Percentiles rank a stretch among this genome's conserved stretches.
These are phyloP conservation scores for Papilio dardanus DNA, from an alignment of 1,140 invertebrate genomes.

Conservation along the genomic window DNA sequence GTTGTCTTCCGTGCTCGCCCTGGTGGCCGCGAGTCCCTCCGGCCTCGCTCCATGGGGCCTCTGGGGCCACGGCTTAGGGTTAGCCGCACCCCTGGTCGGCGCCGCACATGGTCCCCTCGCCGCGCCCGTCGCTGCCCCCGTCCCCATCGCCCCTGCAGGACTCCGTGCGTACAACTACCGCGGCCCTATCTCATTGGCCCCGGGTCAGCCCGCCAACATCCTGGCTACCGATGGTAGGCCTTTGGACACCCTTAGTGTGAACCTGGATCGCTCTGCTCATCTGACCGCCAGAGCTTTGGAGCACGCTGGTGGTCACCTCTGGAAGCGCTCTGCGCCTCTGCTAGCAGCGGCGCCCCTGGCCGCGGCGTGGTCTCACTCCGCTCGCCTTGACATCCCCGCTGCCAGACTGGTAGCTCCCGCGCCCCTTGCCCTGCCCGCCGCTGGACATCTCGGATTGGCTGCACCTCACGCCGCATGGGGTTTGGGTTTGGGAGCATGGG, in stretches of 20 bases:
- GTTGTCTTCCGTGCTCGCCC: conserved; percentile 81
- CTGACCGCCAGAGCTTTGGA: conserved; percentile 68
- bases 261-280: conserved; percentile 77
- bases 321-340: conserved; percentile 64
- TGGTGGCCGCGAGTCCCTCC: conserved; percentile 73
- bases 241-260: conserved; percentile 75
- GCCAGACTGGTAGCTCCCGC: conserved; percentile 46
- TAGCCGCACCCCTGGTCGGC: conserved; percentile 14
- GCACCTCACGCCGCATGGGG: conserved; percentile 45
- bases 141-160: conserved; percentile 48
- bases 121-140: conserved; percentile 44
- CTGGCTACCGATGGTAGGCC: conserved; percentile 74
- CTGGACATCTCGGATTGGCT: conserved; percentile 40
- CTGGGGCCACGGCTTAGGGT: conserved; percentile 41
- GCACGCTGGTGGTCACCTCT: conserved; percentile 53
- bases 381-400: conserved; percentile 37
- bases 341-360: conserved; percentile 45
- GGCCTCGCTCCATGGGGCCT: conserved; percentile 50
- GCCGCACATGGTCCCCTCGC: conserved; percentile 25
- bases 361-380: conserved; percentile 45
- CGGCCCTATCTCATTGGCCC: conserved; percentile 65
- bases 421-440: conserved; percentile 40
- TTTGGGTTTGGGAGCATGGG: conserved; percentile 41
- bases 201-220: conserved; percentile 74
- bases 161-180: conserved; percentile 65